These are phyloP conservation scores for Phodopus roborovskii DNA, from an alignment of 2,113 vertebrate species.

Conservation along the genomic window DNA sequence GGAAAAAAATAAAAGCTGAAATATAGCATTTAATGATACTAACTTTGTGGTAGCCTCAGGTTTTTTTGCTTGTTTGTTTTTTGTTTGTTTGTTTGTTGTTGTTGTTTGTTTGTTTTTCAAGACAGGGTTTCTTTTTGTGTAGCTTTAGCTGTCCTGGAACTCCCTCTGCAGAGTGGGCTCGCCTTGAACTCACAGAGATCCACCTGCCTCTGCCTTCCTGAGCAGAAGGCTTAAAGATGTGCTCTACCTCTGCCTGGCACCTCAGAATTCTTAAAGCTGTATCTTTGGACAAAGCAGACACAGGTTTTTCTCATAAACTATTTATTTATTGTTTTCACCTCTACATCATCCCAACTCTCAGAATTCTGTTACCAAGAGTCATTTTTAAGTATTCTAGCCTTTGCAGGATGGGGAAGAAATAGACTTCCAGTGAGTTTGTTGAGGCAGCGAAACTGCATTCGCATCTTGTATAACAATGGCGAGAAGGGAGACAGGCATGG, in stretches of 20 bases:
- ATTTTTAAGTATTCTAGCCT: conserved; percentile 73
- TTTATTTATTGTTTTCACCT: conserved; percentile 45
- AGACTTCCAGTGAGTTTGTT: conserved; percentile 63
- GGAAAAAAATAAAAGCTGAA: not conserved
- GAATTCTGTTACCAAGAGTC: conserved; percentile 72
- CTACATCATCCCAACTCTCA: conserved; percentile 65
- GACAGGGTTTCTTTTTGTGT: too few species aligned
- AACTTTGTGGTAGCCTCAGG: not conserved
- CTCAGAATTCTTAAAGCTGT: not conserved
- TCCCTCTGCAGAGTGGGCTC: too few species aligned
- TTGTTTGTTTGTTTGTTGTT: too few species aligned
- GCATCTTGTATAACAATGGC: conserved; percentile 77
- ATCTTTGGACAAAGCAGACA: conserved; percentile 15
- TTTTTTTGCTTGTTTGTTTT: too few species aligned
- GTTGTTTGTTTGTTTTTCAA: too few species aligned
- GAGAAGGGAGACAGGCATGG: conserved; percentile 73
- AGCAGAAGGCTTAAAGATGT: too few species aligned
- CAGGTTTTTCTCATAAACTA: conserved; percentile 52
- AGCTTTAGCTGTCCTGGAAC: too few species aligned
- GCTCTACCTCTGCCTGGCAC: too few species aligned
- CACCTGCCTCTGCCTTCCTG: too few species aligned
- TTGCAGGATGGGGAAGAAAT: conserved; percentile 44
- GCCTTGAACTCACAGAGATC: too few species aligned
- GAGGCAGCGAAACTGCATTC: conserved; percentile 70
- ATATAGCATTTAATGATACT: not conserved